Evolutionary conservation across 1,140 invertebrate species (phyloP).

Genomic region (Drosophila trapezifrons): DNA sequence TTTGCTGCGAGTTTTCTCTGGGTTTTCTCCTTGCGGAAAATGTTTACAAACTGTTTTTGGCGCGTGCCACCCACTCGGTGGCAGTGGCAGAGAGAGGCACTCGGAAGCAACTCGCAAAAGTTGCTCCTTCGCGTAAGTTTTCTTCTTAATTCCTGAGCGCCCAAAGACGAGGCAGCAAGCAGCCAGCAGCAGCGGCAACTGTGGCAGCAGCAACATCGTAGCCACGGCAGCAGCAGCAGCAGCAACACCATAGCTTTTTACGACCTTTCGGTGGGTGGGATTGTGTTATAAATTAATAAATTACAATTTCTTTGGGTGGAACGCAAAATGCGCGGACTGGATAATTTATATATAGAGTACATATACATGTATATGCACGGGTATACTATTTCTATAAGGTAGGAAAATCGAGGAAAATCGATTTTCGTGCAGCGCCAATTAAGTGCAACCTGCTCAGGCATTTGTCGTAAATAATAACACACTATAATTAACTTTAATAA

Average conservation of each 20-base stretch:
- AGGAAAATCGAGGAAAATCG: conserved; percentile 47
- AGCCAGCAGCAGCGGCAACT: conserved; percentile 8
- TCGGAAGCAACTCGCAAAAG: conserved; percentile 40
- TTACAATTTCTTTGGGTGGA: conserved; percentile 69
- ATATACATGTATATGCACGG: conserved; percentile 6
- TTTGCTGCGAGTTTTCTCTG: conserved; percentile 23
- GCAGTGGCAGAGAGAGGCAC: conserved; percentile 8
- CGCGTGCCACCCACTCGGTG: conserved; percentile 65
- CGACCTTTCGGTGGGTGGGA: conserved; percentile 41
- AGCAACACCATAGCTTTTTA: conserved; percentile 63
- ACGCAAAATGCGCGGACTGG: conserved; percentile 51
- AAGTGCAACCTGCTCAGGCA: conserved; percentile 57
- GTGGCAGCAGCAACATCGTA: conserved; percentile 29
- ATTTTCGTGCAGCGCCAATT: conserved; percentile 63
- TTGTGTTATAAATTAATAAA: conserved; percentile 80
- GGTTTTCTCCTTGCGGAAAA: conserved; percentile 32
- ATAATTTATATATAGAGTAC: conserved; percentile 42
- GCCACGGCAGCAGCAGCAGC: neutral
- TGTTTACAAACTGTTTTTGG: conserved; percentile 76
- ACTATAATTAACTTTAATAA: conserved; percentile 71
- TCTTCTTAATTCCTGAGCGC: conserved; percentile 59
- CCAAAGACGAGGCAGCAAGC: conserved; percentile 39
- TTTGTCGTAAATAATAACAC: conserved; percentile 56
- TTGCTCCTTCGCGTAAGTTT: conserved; percentile 57
- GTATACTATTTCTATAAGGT: conserved; percentile 49